Base-by-base conservation (phyloP, 2,113 vertebrate species). In the Felis chaus region DNA sequence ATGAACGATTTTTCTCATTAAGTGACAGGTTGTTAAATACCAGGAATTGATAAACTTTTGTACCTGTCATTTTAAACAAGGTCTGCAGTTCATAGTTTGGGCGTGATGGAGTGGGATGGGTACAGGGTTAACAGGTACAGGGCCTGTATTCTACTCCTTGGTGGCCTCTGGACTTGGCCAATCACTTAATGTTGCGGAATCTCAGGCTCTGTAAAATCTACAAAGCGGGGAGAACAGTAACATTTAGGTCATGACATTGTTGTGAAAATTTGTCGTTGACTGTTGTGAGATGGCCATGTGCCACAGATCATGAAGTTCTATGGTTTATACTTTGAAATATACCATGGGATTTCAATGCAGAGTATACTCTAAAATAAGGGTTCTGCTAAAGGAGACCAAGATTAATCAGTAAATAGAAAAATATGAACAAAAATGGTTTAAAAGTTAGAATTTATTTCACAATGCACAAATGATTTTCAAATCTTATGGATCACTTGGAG, bases 391-490 rank as follows among this genome's bases (percentile, higher is more conserved):
- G 74, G 57, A 85, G 31, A 86, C 39, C 61, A 57, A 79, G 27
- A 41, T 80, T 76, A 85, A 86, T 55, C 66, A 57, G 36, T 89
- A 93, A 45, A 78, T 63, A 91, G 85, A 96, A 88, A 97, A 96
- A 41, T 87, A 97, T 27, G 48, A 95, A 78, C 88, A 93, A 88
- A 33, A n/a, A 16, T 63, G 31, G 39, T 84, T 97, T 97, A 74
- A 92, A 97, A 93, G 94, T 66, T 88, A 93, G 10, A 80, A 85
- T 95, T 97, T 96, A 95, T 92, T 97, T 88, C 88, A 96, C 48
- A 89, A 93, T 83, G 97, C 71, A 97, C 89, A 97, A 89, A 73
- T 93, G 71, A 95, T 89, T 18, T 95, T 76, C 95, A 87, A 90
- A 66, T 86, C 74, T 94, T 78, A 73, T 63, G 71, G 19, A 61